These are phyloP conservation scores for Bubo blakistoni DNA, from an alignment of 2,113 vertebrate species.

Conservation along the genomic window DNA sequence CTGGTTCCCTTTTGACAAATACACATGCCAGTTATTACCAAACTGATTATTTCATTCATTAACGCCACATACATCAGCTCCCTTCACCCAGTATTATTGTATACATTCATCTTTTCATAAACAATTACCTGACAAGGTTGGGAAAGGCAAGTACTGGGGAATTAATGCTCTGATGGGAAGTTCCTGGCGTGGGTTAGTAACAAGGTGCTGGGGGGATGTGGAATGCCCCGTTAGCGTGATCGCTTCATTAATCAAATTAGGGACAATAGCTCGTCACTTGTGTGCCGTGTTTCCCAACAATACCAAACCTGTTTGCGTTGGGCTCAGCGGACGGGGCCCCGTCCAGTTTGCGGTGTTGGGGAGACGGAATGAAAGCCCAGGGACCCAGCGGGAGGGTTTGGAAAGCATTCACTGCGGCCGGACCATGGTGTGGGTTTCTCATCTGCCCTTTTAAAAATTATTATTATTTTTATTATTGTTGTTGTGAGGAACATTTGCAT, in stretches of 20 bases:
- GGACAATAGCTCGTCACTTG: constrained; percentile 25
- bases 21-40: constrained; percentile 67
- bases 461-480: background rate
- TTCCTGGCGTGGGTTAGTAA: constrained; percentile 3
- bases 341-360: background rate
- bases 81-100: constrained; percentile 61
- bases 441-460: background rate
- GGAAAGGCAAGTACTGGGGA: constrained; percentile 20
- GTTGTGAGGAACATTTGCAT: background rate
- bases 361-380: background rate
- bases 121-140: constrained; percentile 74
- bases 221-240: background rate
- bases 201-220: constrained; percentile 12
- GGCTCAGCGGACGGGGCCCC: background rate
- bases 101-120: constrained; percentile 75
- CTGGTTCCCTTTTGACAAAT: constrained; percentile 62
- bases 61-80: constrained; percentile 75
- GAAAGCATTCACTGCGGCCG: rapidly evolving
- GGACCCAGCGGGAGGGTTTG: background rate
- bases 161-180: constrained; percentile 58
- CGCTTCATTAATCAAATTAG: constrained; percentile 73
- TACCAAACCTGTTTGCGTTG: background rate
- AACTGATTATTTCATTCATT: constrained; percentile 79
- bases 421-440: background rate
- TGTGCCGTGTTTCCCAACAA: background rate